Conservation (phyloP, 2,888 invertebrate genomes). For the Sinodicranocentrus sp. region DNA sequence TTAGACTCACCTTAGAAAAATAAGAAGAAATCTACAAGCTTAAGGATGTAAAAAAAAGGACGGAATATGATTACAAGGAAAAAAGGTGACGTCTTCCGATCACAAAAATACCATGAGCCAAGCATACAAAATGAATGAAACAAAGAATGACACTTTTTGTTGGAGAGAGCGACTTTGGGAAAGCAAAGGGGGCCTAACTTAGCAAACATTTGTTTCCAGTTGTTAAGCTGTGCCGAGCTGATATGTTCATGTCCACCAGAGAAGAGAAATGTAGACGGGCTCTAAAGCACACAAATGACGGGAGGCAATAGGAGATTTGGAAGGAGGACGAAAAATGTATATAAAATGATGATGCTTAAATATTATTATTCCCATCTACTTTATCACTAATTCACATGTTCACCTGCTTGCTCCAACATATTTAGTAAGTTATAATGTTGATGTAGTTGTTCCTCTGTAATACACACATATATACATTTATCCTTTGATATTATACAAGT, state of each 20-base stretch:
- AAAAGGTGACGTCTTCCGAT: background rate
- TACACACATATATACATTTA: slow-evolving; percentile 6
- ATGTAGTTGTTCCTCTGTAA: slow-evolving; percentile 47
- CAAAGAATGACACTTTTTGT: background rate
- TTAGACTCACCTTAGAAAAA: background rate
- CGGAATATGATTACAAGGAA: no score
- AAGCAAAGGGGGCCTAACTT: background rate
- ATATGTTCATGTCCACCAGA: background rate
- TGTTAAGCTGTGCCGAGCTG: background rate
- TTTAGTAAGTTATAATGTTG: slow-evolving; percentile 50
- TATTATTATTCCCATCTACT: slow-evolving; percentile 23
- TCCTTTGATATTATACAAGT: slow-evolving; percentile 20
- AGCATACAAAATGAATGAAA: background rate
- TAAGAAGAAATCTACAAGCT: no score
- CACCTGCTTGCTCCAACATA: slow-evolving; percentile 39
- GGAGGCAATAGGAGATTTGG: no score
- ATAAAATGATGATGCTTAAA: slow-evolving; percentile 30
- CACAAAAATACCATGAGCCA: no score
- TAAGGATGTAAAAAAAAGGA: no score
- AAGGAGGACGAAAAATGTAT: slow-evolving; percentile 37
- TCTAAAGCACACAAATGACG: no score
- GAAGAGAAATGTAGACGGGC: no score
- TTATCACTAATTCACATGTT: slow-evolving; percentile 56
- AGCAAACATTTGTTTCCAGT: slow-evolving; percentile 1
- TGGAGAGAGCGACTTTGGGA: background rate